Evolutionary conservation across 1,140 invertebrate genomes (phyloP).

Genomic region (Argopecten irradians): DNA sequence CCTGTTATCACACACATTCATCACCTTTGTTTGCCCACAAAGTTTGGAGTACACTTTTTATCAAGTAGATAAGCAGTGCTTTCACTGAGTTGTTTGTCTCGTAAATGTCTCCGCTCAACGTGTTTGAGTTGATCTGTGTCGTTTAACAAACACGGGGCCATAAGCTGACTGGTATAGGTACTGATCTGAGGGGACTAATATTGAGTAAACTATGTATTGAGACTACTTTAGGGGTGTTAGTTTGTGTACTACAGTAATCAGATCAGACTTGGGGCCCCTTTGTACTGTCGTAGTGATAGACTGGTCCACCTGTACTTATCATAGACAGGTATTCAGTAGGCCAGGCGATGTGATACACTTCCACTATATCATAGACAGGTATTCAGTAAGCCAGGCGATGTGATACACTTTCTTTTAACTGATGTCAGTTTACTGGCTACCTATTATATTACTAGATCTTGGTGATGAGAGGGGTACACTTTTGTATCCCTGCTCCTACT

Average conservation of each 20-base stretch:
- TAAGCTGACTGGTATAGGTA: neutral
- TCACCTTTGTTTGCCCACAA: neutral
- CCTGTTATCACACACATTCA: neutral
- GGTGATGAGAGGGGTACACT: no score
- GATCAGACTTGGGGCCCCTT: neutral
- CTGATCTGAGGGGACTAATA: neutral
- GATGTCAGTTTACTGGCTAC: no score
- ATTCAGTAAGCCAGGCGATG: no score
- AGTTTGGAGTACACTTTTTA: neutral
- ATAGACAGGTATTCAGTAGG: no score
- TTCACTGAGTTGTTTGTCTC: slow-evolving; percentile 1
- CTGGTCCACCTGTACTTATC: no score
- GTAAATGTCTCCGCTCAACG: neutral
- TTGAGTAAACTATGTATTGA: neutral
- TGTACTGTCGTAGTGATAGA: neutral
- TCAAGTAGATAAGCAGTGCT: neutral
- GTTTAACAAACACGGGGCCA: neutral
- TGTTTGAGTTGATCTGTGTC: neutral
- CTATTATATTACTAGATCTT: no score
- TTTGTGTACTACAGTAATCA: neutral
- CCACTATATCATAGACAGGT: no score
- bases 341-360: no score
- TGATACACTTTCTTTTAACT: no score
- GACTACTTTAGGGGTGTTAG: neutral
- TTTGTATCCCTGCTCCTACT: no score